Conservation (phyloP, 2,113 vertebrate species). For the Zapornia atra region DNA sequence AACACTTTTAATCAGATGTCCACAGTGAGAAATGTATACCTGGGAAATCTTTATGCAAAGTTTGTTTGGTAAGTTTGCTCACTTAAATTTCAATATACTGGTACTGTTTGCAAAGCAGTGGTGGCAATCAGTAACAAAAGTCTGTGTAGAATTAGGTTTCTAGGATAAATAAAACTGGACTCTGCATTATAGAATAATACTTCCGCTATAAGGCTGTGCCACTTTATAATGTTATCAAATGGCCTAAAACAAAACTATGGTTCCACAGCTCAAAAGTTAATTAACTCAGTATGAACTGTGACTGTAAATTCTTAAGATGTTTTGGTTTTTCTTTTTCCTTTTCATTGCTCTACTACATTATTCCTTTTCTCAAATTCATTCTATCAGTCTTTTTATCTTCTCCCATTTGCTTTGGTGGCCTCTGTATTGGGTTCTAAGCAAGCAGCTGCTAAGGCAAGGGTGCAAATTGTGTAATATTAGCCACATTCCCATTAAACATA, state of each 20-base stretch:
- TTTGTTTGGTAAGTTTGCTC: constrained; percentile 17
- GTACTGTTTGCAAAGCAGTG: neutral
- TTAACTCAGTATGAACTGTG: neutral
- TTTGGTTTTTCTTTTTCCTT: neutral
- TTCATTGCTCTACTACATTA: neutral
- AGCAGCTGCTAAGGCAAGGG: neutral
- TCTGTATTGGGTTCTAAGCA: neutral
- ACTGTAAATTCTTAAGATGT: neutral
- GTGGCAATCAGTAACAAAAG: neutral
- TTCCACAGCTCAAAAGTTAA: neutral
- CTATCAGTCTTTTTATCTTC: neutral
- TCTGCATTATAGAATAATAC: neutral
- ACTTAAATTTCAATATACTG: neutral
- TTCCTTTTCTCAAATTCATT: neutral
- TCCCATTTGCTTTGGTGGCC: neutral
- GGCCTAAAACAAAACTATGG: neutral
- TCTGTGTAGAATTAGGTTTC: neutral
- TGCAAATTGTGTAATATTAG: neutral
- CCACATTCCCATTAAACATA: neutral
- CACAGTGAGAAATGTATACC: neutral
- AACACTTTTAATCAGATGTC: constrained; percentile 54
- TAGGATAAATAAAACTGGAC: neutral
- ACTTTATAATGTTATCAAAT: neutral
- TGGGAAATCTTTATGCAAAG: neutral
- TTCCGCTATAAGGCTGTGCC: neutral